Percentiles rank a stretch among this genome's conserved stretches.
phyloP scores from a whole-genome alignment of 2,888 invertebrate genomes.

The Ryuthela nishihirai region DNA sequence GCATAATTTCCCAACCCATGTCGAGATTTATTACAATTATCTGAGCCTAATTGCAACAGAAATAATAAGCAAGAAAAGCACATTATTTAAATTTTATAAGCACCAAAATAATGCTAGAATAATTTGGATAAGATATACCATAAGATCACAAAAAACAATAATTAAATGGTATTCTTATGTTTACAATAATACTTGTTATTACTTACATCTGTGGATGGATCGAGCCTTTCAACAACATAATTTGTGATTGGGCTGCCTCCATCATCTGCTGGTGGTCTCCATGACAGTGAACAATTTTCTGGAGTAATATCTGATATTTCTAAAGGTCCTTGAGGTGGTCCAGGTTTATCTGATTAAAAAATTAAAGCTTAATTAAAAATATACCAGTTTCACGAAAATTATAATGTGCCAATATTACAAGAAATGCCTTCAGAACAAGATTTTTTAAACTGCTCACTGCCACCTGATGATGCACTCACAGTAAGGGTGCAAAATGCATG shows the following conservation, averaged over 20 bases:
- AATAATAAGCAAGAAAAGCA: too few relatives aligned
- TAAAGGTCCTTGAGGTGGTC: slow-evolving; percentile 81
- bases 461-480: too few relatives aligned
- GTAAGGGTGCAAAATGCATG: too few relatives aligned
- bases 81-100: too few relatives aligned
- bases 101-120: too few relatives aligned
- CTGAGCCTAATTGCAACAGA: too few relatives aligned
- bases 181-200: not conserved
- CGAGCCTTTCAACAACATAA: slow-evolving; percentile 92
- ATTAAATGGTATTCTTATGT: not conserved
- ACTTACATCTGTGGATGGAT: slow-evolving; percentile 68
- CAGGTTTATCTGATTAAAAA: slow-evolving; percentile 63
- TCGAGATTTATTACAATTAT: too few relatives aligned
- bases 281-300: slow-evolving; percentile 88
- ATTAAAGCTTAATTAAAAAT: not conserved
- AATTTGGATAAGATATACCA: too few relatives aligned
- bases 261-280: slow-evolving; percentile 85
- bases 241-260: slow-evolving; percentile 95
- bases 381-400: not conserved
- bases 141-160: not conserved
- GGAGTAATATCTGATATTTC: slow-evolving; percentile 90
- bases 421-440: not conserved
- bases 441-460: too few relatives aligned
- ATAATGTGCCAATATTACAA: not conserved
- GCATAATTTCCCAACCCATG: too few relatives aligned